These are phyloP conservation scores for Bradysia coprophila DNA, from an alignment of 1,140 invertebrate species.

Conservation along the genomic window DNA sequence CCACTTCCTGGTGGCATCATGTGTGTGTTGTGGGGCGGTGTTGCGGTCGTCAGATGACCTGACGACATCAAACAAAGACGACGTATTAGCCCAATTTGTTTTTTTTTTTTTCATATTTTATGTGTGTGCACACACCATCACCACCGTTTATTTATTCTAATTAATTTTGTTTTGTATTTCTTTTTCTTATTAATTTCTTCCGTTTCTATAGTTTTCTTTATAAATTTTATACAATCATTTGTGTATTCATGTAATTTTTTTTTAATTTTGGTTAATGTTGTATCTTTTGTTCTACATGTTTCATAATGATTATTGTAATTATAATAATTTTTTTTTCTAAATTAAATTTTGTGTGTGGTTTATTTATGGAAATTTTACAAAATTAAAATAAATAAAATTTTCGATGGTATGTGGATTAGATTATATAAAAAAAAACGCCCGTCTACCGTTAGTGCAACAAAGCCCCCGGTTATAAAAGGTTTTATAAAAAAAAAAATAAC, in stretches of 20 bases:
- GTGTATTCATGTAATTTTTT: conserved; percentile 2
- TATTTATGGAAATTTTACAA: neutral
- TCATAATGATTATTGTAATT: neutral
- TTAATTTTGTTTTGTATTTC: neutral
- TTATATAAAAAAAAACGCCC: too few relatives aligned
- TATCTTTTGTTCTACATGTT: conserved; percentile 5
- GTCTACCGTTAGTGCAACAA: conserved; percentile 2
- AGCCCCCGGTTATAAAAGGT: neutral
- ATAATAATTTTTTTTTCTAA: conserved; percentile 1
- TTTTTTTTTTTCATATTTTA: too few relatives aligned
- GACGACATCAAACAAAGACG: conserved; percentile 14
- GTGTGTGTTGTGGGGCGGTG: conserved; percentile 10
- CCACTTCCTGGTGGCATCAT: conserved; percentile 9
- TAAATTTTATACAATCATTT: conserved; percentile 5
- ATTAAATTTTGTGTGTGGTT: conserved; percentile 1
- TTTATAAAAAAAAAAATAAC: neutral
- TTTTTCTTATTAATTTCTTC: neutral
- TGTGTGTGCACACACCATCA: conserved; percentile 3
- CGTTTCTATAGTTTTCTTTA: neutral
- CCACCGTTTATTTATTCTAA: conserved; percentile 1
- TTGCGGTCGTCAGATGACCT: conserved; percentile 24
- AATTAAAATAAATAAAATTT: conserved; percentile 1
- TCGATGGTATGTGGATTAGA: neutral
- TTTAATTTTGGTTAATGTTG: conserved; percentile 3
- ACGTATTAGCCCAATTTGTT: conserved; percentile 2